Evolutionary conservation across 2,113 vertebrate species (phyloP), one percentile per base, ranked within the genome.

Genomic region (Rutilus rutilus): DNA sequence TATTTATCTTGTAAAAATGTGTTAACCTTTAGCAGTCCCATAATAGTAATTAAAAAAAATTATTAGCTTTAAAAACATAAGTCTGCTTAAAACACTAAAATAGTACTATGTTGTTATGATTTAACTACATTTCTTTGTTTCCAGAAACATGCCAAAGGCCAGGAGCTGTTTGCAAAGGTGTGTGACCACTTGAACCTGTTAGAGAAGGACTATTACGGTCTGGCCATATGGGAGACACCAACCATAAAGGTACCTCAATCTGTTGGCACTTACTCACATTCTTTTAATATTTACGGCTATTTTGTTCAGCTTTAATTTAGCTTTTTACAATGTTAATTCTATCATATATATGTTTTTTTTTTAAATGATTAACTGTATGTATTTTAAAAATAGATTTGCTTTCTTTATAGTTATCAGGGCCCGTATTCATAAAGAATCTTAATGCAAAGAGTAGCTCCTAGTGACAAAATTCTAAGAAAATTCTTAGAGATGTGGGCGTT

Each of bases 111-210:
- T 17, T 50, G 52, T 9, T 59, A 3, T n/a, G 60, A 21, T 76
- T 52, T 64, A 62, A 78, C 76, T 45, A 25, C 0, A 14, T 89
- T 14, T 86, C 8, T 89, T 39, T 85, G 45, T 85, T 12, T 92
- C 7, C 92, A 99, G 98, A 99, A 99, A 97, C 97, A 99, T 2
- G 95, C 96, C 65, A 97, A 97, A 92, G 98, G 98, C 21, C 97
- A 98, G 88, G 97, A 99, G 64, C 92, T 99, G 36, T 97, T 99
- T 88, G 95, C 95, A 78, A 97, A 95, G 91, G 98, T 99, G 47
- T 99, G 98, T 11, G 97, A 98, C 84, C 97, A 99, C 89, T 96
- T 99, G 89, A 99, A 99, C 89, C 96, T 99, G 83, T 92, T 99
- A 91, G 98, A 99, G 92, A 97, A 97, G 89, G 98, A 99, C 92